Base-by-base conservation (phyloP, 2,888 invertebrate genomes). In the Volucella inflata region DNA sequence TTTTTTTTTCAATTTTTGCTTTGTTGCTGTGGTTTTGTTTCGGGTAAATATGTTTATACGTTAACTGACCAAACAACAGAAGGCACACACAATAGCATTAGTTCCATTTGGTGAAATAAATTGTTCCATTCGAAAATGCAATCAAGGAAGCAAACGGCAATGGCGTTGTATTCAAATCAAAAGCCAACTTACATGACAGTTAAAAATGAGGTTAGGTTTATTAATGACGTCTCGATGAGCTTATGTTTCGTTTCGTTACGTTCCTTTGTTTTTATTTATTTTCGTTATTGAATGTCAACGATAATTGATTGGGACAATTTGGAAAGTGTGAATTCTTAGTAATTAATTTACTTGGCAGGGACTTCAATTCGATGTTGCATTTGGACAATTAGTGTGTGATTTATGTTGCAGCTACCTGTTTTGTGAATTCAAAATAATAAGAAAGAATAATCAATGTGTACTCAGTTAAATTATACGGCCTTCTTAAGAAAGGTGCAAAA, bases 101-200 rank as follows among this genome's bases (percentile, higher is more conserved):
- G 85, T 85, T 85, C 72, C 85, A 59, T 81, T 85, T 64, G 76
- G 81, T 21, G 76, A 85, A 77, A 85, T 76, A 81, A 85, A 85
- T 85, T 64, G 81, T 76, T 81, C 68, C 44, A 79, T 72, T 40
- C 50, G 57, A 46, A 64, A 70, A 68, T 62, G 80, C 74, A 80
- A 75, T 80, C 67, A 74, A 62, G 14, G 21, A 46, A 30, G 30
- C 30, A 55, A 42, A 40, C 78, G 48, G 50, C 30, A 30, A 21
- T 67, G 59, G 36, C 42, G 60, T 30, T 60, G 60, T 16, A 50
- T 21, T 30, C 50, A 36, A 44, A 44, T n/a, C 55, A 12, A 62
- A 53, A 51, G 68, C 38, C 36, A 64, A 44, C 78, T 60, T 48
- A 57, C 38, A 72, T 65, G 78, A 79, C 78, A 79, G 71, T 59